Percentiles rank a stretch among this genome's conserved stretches.
Evolutionary conservation across 2,797 vertebrate species (phyloP).

Genomic region (Melanotaenia boesemani): DNA sequence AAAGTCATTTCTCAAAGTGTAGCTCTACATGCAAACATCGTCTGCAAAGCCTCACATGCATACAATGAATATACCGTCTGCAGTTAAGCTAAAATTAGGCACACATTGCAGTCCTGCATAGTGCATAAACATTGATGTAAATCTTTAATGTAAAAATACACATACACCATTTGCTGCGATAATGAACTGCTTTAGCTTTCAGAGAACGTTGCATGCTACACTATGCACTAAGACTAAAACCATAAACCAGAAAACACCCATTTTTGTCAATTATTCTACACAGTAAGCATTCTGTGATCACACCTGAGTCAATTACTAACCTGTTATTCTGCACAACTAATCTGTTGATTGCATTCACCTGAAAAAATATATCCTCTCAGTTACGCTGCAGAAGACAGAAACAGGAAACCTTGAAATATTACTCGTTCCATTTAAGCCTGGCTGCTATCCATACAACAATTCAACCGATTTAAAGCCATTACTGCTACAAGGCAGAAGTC

Average conservation of each 20-base stretch:
- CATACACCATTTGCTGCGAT: constrained; percentile 8
- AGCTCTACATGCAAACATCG: constrained; percentile 27
- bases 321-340: constrained; percentile 6
- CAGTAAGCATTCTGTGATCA: constrained; percentile 19
- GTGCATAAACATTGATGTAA: constrained; percentile 7
- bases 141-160: constrained; percentile 32
- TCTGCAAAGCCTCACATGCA: constrained; percentile 5
- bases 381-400: constrained; percentile 27
- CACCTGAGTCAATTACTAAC: constrained; percentile 2
- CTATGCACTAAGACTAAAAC: constrained; percentile 6
- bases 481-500: not conserved
- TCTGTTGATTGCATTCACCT: constrained; percentile 7
- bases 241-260: constrained; percentile 4
- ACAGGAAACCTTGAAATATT: constrained; percentile 18
- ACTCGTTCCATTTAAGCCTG: not conserved
- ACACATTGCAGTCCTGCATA: not conserved
- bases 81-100: not conserved
- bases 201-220: not conserved
- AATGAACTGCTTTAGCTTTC: not conserved
- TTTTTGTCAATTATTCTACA: constrained; percentile 9
- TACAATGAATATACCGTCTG: constrained; percentile 4
- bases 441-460: not conserved
- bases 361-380: constrained; percentile 15
- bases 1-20: constrained; percentile 11
- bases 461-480: constrained; percentile 14